Evolutionary conservation across 2,888 invertebrate genomes (phyloP).

Genomic region (Chrysolina haemoptera): DNA sequence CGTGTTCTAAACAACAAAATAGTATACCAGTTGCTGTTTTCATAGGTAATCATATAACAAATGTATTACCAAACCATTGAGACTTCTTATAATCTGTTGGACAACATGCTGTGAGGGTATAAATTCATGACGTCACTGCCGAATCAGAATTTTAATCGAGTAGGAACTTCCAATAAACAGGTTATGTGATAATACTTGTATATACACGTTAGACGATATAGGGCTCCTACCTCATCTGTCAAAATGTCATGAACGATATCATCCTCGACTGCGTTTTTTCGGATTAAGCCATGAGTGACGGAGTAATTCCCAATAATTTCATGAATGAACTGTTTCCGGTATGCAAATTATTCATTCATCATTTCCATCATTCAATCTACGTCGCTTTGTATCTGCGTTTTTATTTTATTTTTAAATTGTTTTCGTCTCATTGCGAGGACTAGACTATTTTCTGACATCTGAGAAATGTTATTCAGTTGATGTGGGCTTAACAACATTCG

Average conservation of each 20-base stretch:
- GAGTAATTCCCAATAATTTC: constrained; percentile 2
- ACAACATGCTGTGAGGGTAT: too few relatives aligned
- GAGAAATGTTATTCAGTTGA: constrained; percentile 14
- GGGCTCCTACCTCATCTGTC: not conserved
- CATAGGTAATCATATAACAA: too few relatives aligned
- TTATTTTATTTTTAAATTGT: constrained; percentile 13
- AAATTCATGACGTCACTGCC: too few relatives aligned
- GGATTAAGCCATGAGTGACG: not conserved
- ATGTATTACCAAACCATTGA: too few relatives aligned
- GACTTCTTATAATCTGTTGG: too few relatives aligned
- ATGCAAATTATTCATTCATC: constrained; percentile 14
- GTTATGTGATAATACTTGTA: not conserved
- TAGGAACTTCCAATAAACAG: too few relatives aligned
- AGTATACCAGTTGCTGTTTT: too few relatives aligned
- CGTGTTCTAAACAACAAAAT: too few relatives aligned
- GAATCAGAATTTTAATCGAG: too few relatives aligned
- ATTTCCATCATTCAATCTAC: constrained; percentile 7
- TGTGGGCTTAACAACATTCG: constrained; percentile 8
- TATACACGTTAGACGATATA: too few relatives aligned
- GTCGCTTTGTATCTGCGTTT: constrained; percentile 12
- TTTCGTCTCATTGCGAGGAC: constrained; percentile 14
- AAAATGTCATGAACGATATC: not conserved
- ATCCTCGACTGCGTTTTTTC: not conserved
- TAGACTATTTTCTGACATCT: constrained; percentile 20
- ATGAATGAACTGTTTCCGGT: constrained; percentile 14